phyloP scores from a whole-genome alignment of 37 sponge, comb jelly and placozoan species.

The Halichondria panicea region DNA sequence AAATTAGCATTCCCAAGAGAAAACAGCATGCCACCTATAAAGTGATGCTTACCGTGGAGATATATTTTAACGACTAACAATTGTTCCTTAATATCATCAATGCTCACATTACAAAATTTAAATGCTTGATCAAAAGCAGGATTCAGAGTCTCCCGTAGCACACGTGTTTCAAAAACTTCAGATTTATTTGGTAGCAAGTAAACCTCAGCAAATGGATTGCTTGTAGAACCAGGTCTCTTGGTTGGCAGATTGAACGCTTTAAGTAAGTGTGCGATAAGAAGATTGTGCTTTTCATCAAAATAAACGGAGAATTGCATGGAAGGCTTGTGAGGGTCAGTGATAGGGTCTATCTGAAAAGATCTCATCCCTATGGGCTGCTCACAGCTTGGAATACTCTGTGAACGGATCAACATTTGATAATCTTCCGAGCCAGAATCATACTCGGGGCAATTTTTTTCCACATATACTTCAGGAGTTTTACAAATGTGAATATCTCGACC shows the following conservation, averaged over 20 bases:
- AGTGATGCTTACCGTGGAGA: slow-evolving; percentile 1
- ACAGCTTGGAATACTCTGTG: too few species aligned
- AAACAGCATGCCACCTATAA: slow-evolving; percentile 7
- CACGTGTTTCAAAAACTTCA: slow-evolving; percentile 42
- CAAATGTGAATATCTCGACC: too few species aligned
- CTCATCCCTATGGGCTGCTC: too few species aligned
- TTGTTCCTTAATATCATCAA: not conserved
- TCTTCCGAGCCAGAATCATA: too few species aligned
- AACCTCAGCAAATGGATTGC: slow-evolving; percentile 8
- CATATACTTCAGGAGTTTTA: too few species aligned
- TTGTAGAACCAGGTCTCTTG: not conserved
- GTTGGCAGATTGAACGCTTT: slow-evolving; percentile 1
- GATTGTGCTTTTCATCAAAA: not conserved
- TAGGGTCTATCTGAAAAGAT: too few species aligned
- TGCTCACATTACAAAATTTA: slow-evolving; percentile 19
- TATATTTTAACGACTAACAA: slow-evolving; percentile 3
- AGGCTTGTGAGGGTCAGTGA: not conserved
- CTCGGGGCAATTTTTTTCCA: too few species aligned
- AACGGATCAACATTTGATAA: too few species aligned
- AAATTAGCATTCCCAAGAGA: not conserved
- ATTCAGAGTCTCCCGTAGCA: slow-evolving; percentile 17
- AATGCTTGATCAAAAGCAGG: slow-evolving; percentile 66
- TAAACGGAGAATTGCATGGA: slow-evolving; percentile 4
- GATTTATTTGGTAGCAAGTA: slow-evolving; percentile 15
- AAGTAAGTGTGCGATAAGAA: not conserved